Conservation (phyloP, 2,888 invertebrate genomes). For the Callimorpha dominula region DNA sequence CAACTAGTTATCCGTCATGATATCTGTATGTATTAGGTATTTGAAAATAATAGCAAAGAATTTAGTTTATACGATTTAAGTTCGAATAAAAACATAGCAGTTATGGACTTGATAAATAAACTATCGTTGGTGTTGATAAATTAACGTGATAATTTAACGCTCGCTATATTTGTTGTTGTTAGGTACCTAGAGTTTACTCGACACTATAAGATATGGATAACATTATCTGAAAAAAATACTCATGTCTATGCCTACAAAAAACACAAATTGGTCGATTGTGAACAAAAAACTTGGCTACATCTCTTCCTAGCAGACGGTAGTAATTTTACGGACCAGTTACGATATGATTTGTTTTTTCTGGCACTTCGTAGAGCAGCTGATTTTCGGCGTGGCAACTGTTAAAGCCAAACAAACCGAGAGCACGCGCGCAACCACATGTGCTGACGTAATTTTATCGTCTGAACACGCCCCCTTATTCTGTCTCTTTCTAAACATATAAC, state of each 20-base stretch:
- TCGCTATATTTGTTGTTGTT: conserved; percentile 25
- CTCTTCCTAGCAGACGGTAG: conserved; percentile 41
- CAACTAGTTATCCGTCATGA: background rate
- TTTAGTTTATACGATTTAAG: background rate
- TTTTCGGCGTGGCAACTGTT: conserved; percentile 77
- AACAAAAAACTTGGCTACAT: conserved; percentile 36
- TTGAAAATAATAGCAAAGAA: background rate
- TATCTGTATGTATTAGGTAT: background rate
- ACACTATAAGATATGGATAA: conserved; percentile 19
- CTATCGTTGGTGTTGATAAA: conserved; percentile 11
- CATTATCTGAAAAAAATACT: conserved; percentile 10
- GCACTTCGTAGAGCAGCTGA: conserved; percentile 75
- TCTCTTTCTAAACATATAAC: conserved; percentile 62
- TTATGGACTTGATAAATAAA: conserved; percentile 10
- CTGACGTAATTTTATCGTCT: conserved; percentile 71
- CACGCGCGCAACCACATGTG: conserved; percentile 77
- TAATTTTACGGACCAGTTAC: conserved; percentile 47
- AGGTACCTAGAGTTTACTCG: conserved; percentile 17
- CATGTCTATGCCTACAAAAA: background rate
- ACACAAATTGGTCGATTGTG: background rate
- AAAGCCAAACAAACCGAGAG: conserved; percentile 70
- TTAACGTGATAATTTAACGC: conserved; percentile 33
- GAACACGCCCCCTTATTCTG: conserved; percentile 70
- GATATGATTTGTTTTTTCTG: conserved; percentile 62
- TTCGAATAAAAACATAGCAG: conserved; percentile 31